Conservation (phyloP, 2,888 invertebrate species). For the Parapristionchus giblindavisi region DNA sequence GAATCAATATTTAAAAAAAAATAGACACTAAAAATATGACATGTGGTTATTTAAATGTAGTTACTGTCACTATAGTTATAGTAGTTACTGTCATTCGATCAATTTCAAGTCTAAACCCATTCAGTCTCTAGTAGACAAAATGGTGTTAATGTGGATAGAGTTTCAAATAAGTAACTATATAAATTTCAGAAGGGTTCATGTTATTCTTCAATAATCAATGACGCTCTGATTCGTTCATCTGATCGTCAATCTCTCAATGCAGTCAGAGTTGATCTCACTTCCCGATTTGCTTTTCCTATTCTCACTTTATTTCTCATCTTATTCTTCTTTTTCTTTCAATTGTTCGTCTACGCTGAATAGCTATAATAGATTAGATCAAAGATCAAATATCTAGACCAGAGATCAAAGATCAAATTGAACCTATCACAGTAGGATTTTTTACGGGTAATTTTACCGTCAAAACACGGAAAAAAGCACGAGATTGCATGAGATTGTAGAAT, state of each 20-base stretch:
- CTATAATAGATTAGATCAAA: too few species aligned
- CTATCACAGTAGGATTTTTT: background rate
- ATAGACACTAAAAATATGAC: too few species aligned
- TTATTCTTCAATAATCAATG: constrained; percentile 16
- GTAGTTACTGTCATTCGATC: too few species aligned
- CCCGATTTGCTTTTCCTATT: background rate
- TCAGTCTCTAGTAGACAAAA: too few species aligned
- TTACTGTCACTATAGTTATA: too few species aligned
- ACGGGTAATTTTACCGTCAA: background rate
- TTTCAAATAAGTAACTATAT: background rate
- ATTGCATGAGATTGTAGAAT: too few species aligned
- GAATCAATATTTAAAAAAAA: too few species aligned
- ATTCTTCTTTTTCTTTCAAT: constrained; percentile 31
- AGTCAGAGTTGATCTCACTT: constrained; percentile 1
- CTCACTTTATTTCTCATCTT: background rate
- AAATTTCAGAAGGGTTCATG: constrained; percentile 15
- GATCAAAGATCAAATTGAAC: too few species aligned
- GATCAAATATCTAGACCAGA: too few species aligned
- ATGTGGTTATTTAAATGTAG: too few species aligned
- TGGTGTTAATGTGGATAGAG: too few species aligned
- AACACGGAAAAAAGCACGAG: background rate
- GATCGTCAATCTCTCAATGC: constrained; percentile 20
- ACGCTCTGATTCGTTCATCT: constrained; percentile 10
- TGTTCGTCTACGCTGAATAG: background rate
- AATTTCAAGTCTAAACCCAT: too few species aligned